phyloP scores from a whole-genome alignment of 2,113 vertebrate species.

The Anolis carolinensis region DNA sequence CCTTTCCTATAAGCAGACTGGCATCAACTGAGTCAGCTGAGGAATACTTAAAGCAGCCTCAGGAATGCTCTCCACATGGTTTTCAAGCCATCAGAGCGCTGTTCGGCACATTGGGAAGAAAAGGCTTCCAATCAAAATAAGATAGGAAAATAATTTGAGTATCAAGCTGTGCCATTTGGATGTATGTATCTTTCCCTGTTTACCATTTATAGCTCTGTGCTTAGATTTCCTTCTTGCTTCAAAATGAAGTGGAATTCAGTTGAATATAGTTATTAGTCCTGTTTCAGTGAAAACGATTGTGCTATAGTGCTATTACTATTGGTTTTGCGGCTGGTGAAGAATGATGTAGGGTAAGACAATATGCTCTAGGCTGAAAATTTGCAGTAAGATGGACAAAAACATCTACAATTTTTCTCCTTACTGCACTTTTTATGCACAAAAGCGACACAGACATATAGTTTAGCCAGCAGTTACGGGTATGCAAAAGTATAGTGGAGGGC shows the following conservation, averaged over 20 bases:
- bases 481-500: no score
- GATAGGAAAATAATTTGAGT: not conserved
- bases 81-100: not conserved
- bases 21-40: not conserved
- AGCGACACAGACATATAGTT: no score
- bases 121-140: constrained; percentile 1
- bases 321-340: not conserved
- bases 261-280: not conserved
- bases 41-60: constrained; percentile 15
- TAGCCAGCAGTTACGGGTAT: no score
- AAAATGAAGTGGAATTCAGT: not conserved
- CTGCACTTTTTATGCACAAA: no score
- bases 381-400: not conserved
- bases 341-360: not conserved
- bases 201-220: not conserved
- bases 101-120: not conserved
- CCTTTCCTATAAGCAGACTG: not conserved
- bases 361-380: not conserved
- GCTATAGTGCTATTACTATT: not conserved
- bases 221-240: not conserved
- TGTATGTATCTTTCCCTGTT: not conserved
- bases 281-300: not conserved
- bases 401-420: not conserved
- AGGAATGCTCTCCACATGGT: constrained; percentile 1
- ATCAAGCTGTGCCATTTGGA: not conserved